Evolutionary conservation across 2,888 invertebrate genomes (phyloP).

Genomic region (Meteorus colon): DNA sequence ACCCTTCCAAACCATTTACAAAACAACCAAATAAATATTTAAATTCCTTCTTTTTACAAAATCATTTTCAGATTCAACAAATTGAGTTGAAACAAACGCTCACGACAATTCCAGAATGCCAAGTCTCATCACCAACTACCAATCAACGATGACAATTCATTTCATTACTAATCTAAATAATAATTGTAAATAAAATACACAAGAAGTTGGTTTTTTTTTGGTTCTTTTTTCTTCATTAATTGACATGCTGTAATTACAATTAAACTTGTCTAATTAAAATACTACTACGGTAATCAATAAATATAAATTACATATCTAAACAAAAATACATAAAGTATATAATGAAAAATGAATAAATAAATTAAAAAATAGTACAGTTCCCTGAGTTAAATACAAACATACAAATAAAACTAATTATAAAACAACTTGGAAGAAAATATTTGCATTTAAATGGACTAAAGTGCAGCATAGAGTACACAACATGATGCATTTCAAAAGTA

Average conservation of each 20-base stretch:
- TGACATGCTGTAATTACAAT: slow-evolving; percentile 16
- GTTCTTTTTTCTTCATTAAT: slow-evolving; percentile 9
- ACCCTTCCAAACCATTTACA: background rate
- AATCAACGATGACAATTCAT: slow-evolving; percentile 20
- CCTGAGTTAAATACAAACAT: background rate
- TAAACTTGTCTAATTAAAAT: background rate
- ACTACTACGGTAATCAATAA: background rate
- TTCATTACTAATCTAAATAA: background rate
- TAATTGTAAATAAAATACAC: slow-evolving; percentile 32
- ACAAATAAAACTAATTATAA: background rate
- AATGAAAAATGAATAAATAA: background rate
- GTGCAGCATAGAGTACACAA: background rate
- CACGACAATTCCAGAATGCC: slow-evolving; percentile 65
- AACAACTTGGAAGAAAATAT: background rate
- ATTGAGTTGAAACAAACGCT: slow-evolving; percentile 65
- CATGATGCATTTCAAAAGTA: background rate
- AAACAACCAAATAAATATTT: background rate
- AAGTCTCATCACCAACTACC: slow-evolving; percentile 41
- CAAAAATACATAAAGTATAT: background rate
- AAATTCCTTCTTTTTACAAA: background rate
- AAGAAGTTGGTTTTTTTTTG: background rate
- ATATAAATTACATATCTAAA: background rate
- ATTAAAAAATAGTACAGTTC: background rate
- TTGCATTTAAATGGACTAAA: slow-evolving; percentile 1
- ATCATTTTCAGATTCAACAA: slow-evolving; percentile 62